Conservation (phyloP, 2,797 vertebrate species). For the Tarsius wallacei region DNA sequence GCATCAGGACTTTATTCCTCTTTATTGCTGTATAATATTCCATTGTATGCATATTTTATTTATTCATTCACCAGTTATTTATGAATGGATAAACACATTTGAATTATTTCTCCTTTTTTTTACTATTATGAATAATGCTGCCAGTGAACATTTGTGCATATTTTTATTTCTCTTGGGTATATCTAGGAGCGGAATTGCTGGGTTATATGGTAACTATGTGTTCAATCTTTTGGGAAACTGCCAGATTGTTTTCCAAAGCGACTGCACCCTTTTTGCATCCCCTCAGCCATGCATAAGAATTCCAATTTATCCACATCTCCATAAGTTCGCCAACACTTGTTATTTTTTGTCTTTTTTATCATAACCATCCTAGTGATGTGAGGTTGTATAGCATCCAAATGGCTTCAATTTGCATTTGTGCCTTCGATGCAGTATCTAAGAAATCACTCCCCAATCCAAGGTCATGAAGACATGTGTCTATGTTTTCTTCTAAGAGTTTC, state of each 20-base stretch:
- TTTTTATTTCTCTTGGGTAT: background rate
- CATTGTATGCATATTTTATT: background rate
- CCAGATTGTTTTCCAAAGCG: background rate
- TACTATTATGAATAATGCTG: background rate
- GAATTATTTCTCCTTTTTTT: background rate
- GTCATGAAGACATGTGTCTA: background rate
- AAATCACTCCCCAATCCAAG: background rate
- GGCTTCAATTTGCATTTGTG: background rate
- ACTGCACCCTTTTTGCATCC: background rate
- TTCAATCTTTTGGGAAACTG: background rate
- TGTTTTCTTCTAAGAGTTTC: background rate
- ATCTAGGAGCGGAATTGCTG: background rate
- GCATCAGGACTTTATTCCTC: background rate
- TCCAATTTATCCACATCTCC: background rate
- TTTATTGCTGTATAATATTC: background rate
- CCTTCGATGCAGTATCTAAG: background rate
- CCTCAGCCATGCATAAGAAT: background rate
- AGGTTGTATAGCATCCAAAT: background rate
- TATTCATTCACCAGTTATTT: background rate
- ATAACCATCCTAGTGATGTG: background rate
- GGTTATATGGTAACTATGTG: background rate
- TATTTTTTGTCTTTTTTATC: background rate
- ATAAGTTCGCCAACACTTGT: background rate
- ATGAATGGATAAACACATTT: background rate
- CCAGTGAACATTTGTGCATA: background rate